Percentiles rank a stretch among this genome's conserved stretches.
These are phyloP conservation scores for Halocaridina rubra DNA, from an alignment of 2,888 invertebrate genomes.

Conservation along the genomic window DNA sequence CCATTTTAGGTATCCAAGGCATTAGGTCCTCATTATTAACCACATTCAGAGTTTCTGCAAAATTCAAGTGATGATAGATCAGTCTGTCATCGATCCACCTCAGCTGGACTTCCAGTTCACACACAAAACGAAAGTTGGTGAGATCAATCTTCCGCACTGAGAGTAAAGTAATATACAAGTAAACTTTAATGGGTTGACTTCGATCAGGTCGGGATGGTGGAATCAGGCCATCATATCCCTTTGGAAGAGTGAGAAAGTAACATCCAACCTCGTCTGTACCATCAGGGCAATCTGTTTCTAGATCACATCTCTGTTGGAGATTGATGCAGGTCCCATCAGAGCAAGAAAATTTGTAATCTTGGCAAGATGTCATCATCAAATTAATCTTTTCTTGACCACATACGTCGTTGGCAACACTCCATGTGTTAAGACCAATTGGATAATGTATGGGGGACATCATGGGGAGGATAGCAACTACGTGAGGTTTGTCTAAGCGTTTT, in stretches of 20 bases:
- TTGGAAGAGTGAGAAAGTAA: not conserved
- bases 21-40: not conserved
- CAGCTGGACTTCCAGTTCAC: not conserved
- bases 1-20: not conserved
- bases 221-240: not conserved
- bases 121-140: not conserved
- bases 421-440: not conserved
- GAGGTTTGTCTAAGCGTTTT: not conserved
- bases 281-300: conserved; percentile 18
- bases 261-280: conserved; percentile 7
- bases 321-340: not conserved
- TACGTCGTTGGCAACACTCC: not conserved
- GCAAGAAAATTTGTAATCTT: not conserved
- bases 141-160: not conserved
- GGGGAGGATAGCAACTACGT: not conserved
- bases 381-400: not conserved
- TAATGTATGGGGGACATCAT: not conserved
- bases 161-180: not conserved
- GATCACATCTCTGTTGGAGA: not conserved
- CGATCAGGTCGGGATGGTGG: not conserved
- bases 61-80: not conserved
- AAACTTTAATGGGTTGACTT: not conserved
- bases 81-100: not conserved
- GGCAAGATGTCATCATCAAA: conserved; percentile 15
- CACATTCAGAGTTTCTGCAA: not conserved